These are phyloP conservation scores for Pammene fasciana DNA, from an alignment of 2,888 invertebrate species.

Conservation along the genomic window DNA sequence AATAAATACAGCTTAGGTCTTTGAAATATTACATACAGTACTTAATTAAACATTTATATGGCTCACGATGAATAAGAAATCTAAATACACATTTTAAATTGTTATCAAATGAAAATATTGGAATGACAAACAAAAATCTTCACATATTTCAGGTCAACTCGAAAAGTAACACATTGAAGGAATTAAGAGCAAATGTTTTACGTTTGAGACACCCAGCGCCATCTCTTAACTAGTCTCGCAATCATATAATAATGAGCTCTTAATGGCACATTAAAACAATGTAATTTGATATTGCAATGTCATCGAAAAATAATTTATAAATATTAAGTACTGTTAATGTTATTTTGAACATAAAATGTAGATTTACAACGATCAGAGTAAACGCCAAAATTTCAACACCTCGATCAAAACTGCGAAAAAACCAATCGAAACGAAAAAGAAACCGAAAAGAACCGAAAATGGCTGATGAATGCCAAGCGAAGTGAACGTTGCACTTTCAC, in stretches of 20 bases:
- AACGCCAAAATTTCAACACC: constrained; percentile 53
- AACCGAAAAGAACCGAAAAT: constrained; percentile 74
- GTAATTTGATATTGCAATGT: background rate
- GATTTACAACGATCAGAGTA: constrained; percentile 12
- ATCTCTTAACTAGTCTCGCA: constrained; percentile 59
- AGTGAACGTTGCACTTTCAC: constrained; percentile 82
- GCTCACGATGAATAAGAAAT: background rate
- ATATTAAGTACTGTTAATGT: background rate
- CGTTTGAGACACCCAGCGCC: constrained; percentile 64
- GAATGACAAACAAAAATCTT: background rate
- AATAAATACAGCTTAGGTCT: background rate
- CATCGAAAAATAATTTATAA: background rate
- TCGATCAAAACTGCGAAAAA: constrained; percentile 75
- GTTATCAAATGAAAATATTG: background rate
- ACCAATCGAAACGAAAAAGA: constrained; percentile 76
- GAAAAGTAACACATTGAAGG: background rate
- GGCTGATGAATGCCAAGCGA: constrained; percentile 74
- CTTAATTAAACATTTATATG: background rate
- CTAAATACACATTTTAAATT: background rate
- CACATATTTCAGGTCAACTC: no score
- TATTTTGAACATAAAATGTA: background rate
- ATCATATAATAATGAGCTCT: constrained; percentile 52
- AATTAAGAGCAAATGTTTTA: constrained; percentile 25
- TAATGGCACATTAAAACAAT: constrained; percentile 47
- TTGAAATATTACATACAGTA: background rate